Percentiles rank a stretch among this genome's conserved stretches.
Evolutionary conservation across 2,797 vertebrate species (phyloP).

Genomic region (Sebastes hubbsi): DNA sequence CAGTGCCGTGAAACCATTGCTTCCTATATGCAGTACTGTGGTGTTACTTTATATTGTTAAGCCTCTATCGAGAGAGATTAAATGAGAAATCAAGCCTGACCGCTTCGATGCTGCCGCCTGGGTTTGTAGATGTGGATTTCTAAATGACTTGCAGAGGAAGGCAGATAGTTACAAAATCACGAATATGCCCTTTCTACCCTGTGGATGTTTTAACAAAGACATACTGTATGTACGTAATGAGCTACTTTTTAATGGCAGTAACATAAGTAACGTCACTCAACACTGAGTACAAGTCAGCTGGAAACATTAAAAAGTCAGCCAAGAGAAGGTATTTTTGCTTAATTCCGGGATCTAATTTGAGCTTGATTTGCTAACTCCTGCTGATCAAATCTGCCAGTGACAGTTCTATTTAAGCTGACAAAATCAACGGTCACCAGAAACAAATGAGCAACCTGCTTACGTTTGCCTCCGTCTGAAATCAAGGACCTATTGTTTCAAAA

Average conservation of each 20-base stretch:
- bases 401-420: neutral
- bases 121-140: slow-evolving; percentile 4
- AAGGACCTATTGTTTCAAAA: neutral
- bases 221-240: neutral
- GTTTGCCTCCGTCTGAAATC: no score
- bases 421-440: fast-evolving
- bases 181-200: neutral
- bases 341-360: neutral
- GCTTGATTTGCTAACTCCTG: neutral
- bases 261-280: no score
- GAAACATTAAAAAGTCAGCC: neutral
- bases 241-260: no score
- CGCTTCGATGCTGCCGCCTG: slow-evolving; percentile 28
- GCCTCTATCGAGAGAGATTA: slow-evolving; percentile 37
- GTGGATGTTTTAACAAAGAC: neutral
- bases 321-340: fast-evolving
- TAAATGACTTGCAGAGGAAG: slow-evolving; percentile 12
- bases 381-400: neutral
- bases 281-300: neutral
- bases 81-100: slow-evolving; percentile 22
- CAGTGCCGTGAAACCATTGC: slow-evolving; percentile 15
- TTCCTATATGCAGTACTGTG: slow-evolving; percentile 24
- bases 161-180: neutral
- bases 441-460: neutral
- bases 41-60: slow-evolving; percentile 34